A percentile compares a stretch with the other conserved stretches of the same genome.
Evolutionary conservation across 1,140 invertebrate species (phyloP).

Genomic region (Plodia interpunctella): DNA sequence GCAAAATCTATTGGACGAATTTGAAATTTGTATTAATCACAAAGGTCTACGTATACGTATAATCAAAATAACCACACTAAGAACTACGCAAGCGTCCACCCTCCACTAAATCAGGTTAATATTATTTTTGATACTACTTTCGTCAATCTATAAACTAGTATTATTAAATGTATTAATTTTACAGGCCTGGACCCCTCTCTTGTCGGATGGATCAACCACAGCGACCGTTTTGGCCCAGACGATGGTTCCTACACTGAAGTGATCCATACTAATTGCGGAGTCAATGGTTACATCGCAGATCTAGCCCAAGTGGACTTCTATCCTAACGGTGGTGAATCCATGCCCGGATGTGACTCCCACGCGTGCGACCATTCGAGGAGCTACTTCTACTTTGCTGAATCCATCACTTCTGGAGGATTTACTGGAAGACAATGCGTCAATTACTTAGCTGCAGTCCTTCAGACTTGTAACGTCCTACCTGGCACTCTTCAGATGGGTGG

Average conservation of each 20-base stretch:
- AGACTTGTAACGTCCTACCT: constrained; percentile 30
- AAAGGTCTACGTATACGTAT: too few species aligned
- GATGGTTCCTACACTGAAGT: constrained; percentile 13
- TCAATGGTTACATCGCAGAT: neutral
- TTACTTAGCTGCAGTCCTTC: constrained; percentile 31
- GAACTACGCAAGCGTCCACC: too few species aligned
- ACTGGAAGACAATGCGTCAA: constrained; percentile 31
- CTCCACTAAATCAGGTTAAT: too few species aligned
- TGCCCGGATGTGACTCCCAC: constrained; percentile 79
- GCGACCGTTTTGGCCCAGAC: constrained; percentile 71
- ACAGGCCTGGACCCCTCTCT: constrained; percentile 75
- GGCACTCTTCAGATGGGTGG: constrained; percentile 45
- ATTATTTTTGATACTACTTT: too few species aligned
- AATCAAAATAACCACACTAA: too few species aligned
- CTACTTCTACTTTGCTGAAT: constrained; percentile 50
- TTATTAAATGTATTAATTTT: constrained; percentile 7
- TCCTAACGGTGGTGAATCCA: constrained; percentile 46
- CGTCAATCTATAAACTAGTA: too few species aligned
- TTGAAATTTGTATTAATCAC: too few species aligned
- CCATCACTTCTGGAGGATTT: constrained; percentile 42
- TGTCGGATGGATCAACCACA: constrained; percentile 56
- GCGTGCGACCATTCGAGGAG: constrained; percentile 47
- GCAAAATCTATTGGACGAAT: too few species aligned
- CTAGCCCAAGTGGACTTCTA: constrained; percentile 49
- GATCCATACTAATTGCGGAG: constrained; percentile 1